Evolutionary conservation across 2,888 invertebrate species (phyloP).

Genomic region (Scelioninae gen. 2): DNA sequence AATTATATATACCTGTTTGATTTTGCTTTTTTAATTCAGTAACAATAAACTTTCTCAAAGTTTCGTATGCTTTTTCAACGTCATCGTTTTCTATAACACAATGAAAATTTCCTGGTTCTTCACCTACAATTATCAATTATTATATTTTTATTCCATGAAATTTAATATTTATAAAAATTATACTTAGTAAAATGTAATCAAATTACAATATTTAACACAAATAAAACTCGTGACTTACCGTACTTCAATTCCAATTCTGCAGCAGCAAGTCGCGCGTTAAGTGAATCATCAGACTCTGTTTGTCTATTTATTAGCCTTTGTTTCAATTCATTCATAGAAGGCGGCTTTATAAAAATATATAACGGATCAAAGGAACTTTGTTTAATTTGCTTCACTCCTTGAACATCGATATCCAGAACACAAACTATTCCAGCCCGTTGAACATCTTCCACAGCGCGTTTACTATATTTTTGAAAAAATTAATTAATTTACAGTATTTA

Average conservation of each 20-base stretch:
- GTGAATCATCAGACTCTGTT: slow-evolving; percentile 93
- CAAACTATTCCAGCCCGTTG: slow-evolving; percentile 89
- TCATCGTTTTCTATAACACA: slow-evolving; percentile 88
- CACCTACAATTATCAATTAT: slow-evolving; percentile 73
- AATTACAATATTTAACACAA: too few species aligned
- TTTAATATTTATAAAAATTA: slow-evolving; percentile 2
- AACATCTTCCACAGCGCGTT: slow-evolving; percentile 89
- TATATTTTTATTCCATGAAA: neutral
- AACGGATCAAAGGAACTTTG: slow-evolving; percentile 87
- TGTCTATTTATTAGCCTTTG: slow-evolving; percentile 84
- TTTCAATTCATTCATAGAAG: slow-evolving; percentile 87
- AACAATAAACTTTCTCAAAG: slow-evolving; percentile 83
- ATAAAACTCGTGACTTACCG: slow-evolving; percentile 82
- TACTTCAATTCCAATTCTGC: slow-evolving; percentile 90
- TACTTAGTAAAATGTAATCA: neutral
- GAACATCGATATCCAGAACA: slow-evolving; percentile 94
- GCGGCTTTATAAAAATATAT: slow-evolving; percentile 95
- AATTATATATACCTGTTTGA: slow-evolving; percentile 65
- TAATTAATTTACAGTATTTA: neutral
- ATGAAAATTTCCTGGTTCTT: slow-evolving; percentile 87
- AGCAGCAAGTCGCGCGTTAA: slow-evolving; percentile 85
- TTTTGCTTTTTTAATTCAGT: slow-evolving; percentile 79
- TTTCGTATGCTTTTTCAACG: slow-evolving; percentile 86
- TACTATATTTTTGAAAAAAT: slow-evolving; percentile 78
- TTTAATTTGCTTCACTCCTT: slow-evolving; percentile 94